A percentile compares a stretch with the other conserved stretches of the same genome.
Conservation (phyloP, 35 echinoderm and acorn worm genomes). For the Hemicentrotus pulcherrimus region DNA sequence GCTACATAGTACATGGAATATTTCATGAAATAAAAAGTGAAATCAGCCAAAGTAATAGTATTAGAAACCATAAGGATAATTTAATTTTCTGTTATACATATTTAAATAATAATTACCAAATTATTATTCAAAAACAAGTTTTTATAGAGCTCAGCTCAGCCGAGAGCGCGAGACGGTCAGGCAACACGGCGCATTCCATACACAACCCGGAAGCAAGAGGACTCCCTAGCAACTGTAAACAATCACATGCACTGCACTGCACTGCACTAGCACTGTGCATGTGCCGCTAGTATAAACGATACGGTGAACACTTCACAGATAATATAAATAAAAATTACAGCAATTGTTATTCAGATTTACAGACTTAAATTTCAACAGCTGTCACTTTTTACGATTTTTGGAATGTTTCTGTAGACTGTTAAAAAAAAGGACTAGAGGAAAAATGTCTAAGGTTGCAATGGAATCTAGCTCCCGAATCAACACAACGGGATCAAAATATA, state of each 20-base stretch:
- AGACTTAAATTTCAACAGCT: neutral
- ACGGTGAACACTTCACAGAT: neutral
- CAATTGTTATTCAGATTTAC: neutral
- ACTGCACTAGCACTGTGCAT: too few relatives aligned
- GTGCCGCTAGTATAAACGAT: neutral
- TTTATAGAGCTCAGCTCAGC: too few relatives aligned
- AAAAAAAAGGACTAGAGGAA: neutral
- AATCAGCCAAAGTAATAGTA: too few relatives aligned
- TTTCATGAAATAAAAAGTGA: too few relatives aligned
- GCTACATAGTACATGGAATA: neutral
- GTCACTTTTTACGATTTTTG: neutral
- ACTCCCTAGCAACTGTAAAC: slow-evolving; percentile 10
- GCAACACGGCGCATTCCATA: neutral
- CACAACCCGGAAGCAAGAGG: neutral
- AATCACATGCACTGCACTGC: neutral
- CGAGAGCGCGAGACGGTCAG: neutral
- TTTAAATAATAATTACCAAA: too few relatives aligned
- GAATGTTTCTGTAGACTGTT: neutral
- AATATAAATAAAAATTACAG: too few relatives aligned
- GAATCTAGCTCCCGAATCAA: neutral
- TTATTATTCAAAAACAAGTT: too few relatives aligned
- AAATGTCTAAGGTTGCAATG: neutral
- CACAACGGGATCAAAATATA: neutral
- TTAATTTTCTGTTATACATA: too few relatives aligned
- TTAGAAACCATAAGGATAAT: too few relatives aligned